phyloP scores from a whole-genome alignment of 2,888 invertebrate species.

The Petrolisthes cinctipes region DNA sequence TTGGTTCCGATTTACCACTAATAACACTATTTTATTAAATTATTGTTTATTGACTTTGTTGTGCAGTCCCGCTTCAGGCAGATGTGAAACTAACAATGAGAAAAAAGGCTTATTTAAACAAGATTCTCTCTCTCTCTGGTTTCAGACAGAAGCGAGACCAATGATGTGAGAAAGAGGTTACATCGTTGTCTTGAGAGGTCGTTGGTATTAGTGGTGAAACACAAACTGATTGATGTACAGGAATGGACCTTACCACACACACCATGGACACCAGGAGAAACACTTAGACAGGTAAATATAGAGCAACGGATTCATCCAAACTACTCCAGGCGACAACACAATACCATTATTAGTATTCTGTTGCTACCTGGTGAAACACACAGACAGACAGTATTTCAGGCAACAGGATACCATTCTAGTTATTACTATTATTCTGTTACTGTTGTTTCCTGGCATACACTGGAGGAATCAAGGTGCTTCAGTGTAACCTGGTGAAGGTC shows the following conservation, averaged over 20 bases:
- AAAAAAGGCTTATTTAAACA: too few relatives aligned
- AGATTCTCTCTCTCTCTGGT: too few relatives aligned
- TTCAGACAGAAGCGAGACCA: constrained; percentile 79
- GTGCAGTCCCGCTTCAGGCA: too few relatives aligned
- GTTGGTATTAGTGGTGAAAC: constrained; percentile 81
- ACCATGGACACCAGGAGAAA: constrained; percentile 81
- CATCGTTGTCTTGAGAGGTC: constrained; percentile 46
- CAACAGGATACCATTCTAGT: neutral
- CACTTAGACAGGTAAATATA: constrained; percentile 80
- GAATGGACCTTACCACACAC: constrained; percentile 84
- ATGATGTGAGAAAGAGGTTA: constrained; percentile 73
- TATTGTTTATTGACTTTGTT: too few relatives aligned
- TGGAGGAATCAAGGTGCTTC: too few relatives aligned
- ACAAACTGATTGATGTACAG: constrained; percentile 77
- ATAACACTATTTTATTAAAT: too few relatives aligned
- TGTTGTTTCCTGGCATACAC: neutral
- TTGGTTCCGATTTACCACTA: too few relatives aligned
- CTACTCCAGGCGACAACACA: neutral
- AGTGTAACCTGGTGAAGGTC: too few relatives aligned
- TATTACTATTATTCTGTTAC: neutral
- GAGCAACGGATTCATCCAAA: neutral
- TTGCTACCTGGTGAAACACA: neutral
- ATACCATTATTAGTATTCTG: neutral
- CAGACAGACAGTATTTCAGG: neutral
- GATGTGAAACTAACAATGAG: too few relatives aligned